Conservation (phyloP, 2,797 vertebrate species). For the Okamejei kenojei region DNA sequence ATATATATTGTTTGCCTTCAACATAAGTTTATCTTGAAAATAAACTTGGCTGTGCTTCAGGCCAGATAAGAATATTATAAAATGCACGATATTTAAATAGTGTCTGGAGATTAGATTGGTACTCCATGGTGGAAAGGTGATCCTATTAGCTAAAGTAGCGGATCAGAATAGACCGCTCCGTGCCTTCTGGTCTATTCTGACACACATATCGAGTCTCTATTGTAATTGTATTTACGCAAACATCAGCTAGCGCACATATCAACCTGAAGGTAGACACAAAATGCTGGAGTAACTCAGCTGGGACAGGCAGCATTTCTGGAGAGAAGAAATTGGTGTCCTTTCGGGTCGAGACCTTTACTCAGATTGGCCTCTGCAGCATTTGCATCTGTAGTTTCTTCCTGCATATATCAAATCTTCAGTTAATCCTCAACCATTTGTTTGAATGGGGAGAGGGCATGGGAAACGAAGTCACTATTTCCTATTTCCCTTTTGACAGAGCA, state of each 20-base stretch:
- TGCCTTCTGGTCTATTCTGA: too few species aligned
- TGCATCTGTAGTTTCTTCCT: too few species aligned
- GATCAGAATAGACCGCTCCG: background rate
- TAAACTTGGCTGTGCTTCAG: too few species aligned
- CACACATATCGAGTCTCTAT: background rate
- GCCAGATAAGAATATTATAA: background rate
- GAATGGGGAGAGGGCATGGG: background rate
- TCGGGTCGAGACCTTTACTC: too few species aligned
- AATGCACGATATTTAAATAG: background rate
- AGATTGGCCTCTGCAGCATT: too few species aligned
- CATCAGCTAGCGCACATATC: background rate
- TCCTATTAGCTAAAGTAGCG: background rate
- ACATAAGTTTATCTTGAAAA: background rate
- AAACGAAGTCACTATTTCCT: background rate
- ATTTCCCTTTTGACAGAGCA: background rate
- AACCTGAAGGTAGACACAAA: too few species aligned
- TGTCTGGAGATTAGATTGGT: background rate
- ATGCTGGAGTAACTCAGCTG: too few species aligned
- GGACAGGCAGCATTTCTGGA: too few species aligned
- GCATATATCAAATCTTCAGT: background rate
- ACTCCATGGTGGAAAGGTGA: background rate
- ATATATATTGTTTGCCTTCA: background rate
- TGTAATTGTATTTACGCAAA: background rate
- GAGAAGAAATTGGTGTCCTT: too few species aligned
- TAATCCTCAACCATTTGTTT: too few species aligned